Evolutionary conservation across 1,140 invertebrate genomes (phyloP).

Genomic region (Drosophila tsacasi): DNA sequence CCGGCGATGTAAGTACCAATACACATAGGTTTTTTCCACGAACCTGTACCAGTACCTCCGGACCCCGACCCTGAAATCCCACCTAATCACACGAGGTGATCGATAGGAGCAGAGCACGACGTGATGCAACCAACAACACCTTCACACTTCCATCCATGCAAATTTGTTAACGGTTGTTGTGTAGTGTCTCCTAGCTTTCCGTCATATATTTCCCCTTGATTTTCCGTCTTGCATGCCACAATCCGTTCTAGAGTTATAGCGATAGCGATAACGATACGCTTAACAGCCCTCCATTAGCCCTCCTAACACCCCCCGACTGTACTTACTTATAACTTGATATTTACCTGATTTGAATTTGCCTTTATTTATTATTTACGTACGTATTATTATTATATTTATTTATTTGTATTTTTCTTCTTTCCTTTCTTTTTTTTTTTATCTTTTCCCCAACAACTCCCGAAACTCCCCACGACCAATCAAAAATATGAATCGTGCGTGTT

Average conservation of each 20-base stretch:
- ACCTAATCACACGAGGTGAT: neutral
- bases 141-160: slow-evolving; percentile 30
- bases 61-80: neutral
- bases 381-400: slow-evolving; percentile 29
- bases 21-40: neutral
- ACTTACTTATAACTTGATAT: too few relatives aligned
- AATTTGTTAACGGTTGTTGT: slow-evolving; percentile 49
- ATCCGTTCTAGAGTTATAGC: slow-evolving; percentile 6
- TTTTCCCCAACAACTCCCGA: slow-evolving; percentile 10
- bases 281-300: slow-evolving; percentile 3
- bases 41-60: neutral
- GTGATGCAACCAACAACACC: slow-evolving; percentile 10
- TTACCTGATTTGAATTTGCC: slow-evolving; percentile 18
- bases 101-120: slow-evolving; percentile 23
- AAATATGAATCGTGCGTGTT: slow-evolving; percentile 28
- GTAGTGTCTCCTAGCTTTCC: slow-evolving; percentile 43
- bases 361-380: slow-evolving; percentile 20
- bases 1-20: slow-evolving; percentile 49
- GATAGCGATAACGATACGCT: slow-evolving; percentile 6
- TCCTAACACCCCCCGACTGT: slow-evolving; percentile 11
- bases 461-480: neutral
- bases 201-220: slow-evolving; percentile 8
- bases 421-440: slow-evolving; percentile 45
- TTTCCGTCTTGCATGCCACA: slow-evolving; percentile 46
- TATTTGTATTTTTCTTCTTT: slow-evolving; percentile 60